Base-by-base conservation (phyloP, 1,140 invertebrate species). In the Portunus trituberculatus region DNA sequence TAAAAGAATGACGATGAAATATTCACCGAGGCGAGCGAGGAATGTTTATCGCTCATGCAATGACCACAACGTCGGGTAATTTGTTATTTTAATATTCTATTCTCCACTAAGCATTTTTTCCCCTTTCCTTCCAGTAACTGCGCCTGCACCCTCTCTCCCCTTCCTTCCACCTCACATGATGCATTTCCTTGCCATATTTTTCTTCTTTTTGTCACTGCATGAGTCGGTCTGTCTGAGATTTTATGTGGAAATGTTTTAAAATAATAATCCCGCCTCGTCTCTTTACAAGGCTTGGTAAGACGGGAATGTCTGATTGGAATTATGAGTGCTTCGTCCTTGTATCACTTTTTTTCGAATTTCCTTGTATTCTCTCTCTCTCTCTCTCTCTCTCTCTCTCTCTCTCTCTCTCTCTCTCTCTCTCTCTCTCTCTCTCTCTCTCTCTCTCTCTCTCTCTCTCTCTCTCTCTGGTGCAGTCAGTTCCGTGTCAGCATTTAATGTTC, bases 1-100 rank as follows among this genome's bases (percentile, higher is more conserved):
- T 76, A 76, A n/a, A n/a, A n/a, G n/a, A 76, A 76, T n/a, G 67
- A 76, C 67, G 67, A 76, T 76, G 67, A 76, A 76, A 76, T 76
- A 76, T 76, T 76, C 67, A 76, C 7, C 67, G 67, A n/a, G 20
- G 67, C 67, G 67, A 76, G 67, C 20, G 67, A 76, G 20, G n/a
- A n/a, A 76, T 76, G 67, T 76, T 76, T 76, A 76, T 76, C 67
- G 67, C 20, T n/a, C 67, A 76, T 76, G 67, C 67, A 76, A 20
- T 76, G 67, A n/a, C 52, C 52, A 20, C 52, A 59, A 10, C 52
- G 67, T n/a, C 20, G 20, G 25, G n/a, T 76, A 76, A 76, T 76
- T 76, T 20, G 20, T 76, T n/a, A 76, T 25, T 76, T 76, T 76
- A 76, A 76, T 76, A n/a, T 76, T 25, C 67, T 25, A 76, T n/a